Percentiles rank a stretch among this genome's conserved stretches.
phyloP scores from a whole-genome alignment of 2,888 invertebrate genomes.

The Limnephilus auricula region DNA sequence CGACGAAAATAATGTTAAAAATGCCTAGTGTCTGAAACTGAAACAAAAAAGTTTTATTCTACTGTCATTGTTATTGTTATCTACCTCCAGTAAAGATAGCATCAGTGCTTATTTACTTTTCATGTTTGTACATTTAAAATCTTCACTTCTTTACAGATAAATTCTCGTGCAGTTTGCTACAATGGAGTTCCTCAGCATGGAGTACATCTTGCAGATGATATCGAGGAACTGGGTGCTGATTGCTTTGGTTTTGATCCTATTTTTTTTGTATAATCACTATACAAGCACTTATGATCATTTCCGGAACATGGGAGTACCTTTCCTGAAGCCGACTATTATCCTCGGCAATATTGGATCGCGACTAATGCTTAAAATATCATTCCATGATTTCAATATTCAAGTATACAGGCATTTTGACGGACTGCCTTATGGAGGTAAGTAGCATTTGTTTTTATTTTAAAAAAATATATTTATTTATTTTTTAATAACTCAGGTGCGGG shows the following conservation, averaged over 20 bases:
- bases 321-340: constrained; percentile 74
- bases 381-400: constrained; percentile 74
- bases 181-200: constrained; percentile 54
- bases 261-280: constrained; percentile 68
- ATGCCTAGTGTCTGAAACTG: background rate
- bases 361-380: constrained; percentile 72
- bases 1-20: too few species aligned
- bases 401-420: constrained; percentile 76
- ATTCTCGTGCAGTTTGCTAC: background rate
- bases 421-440: constrained; percentile 73
- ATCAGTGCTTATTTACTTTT: background rate
- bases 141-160: background rate
- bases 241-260: constrained; percentile 35
- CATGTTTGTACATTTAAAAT: background rate
- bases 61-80: background rate
- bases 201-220: constrained; percentile 43
- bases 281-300: constrained; percentile 75
- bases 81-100: background rate
- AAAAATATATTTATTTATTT: background rate
- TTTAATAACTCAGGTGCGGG: too few species aligned
- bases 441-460: background rate
- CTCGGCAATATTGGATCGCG: constrained; percentile 75
- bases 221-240: constrained; percentile 40
- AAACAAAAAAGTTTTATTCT: background rate
- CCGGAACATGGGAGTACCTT: constrained; percentile 74